phyloP scores from a whole-genome alignment of 2,888 invertebrate species.

The Polylopha cassiicola region DNA sequence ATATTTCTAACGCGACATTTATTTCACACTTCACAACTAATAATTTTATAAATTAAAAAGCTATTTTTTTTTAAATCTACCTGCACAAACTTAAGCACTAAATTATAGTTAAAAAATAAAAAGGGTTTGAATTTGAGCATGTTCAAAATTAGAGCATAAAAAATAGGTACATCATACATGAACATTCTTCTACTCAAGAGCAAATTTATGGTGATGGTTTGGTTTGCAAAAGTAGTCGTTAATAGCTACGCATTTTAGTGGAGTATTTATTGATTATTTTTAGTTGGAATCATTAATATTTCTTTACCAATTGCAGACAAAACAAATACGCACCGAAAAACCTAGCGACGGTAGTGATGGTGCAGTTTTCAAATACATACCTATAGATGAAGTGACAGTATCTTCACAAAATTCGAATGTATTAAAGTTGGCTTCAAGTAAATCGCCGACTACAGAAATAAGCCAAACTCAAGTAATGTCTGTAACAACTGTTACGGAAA shows the following conservation, averaged over 20 bases:
- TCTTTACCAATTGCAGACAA: slow-evolving; percentile 63
- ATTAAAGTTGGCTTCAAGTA: slow-evolving; percentile 58
- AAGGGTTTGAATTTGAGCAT: too few species aligned
- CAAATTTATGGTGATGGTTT: slow-evolving; percentile 12
- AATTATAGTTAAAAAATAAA: too few species aligned
- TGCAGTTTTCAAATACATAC: slow-evolving; percentile 69
- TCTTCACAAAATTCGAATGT: slow-evolving; percentile 62
- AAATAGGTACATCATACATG: too few species aligned
- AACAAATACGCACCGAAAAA: slow-evolving; percentile 73
- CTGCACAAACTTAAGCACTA: too few species aligned
- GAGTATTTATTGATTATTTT: slow-evolving; percentile 5
- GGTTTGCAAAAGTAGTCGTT: slow-evolving; percentile 9
- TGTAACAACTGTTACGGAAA: slow-evolving; percentile 48
- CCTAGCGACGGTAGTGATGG: slow-evolving; percentile 58
- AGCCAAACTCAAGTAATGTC: slow-evolving; percentile 40
- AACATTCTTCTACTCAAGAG: too few species aligned
- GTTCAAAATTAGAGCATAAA: too few species aligned
- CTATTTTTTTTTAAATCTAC: too few species aligned
- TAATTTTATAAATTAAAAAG: too few species aligned
- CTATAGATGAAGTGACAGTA: slow-evolving; percentile 64
- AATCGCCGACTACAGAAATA: slow-evolving; percentile 44
- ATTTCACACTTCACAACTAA: slow-evolving; percentile 33
- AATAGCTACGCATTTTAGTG: slow-evolving; percentile 15
- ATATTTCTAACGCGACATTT: slow-evolving; percentile 47
- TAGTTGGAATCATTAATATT: slow-evolving; percentile 12